Base-by-base conservation (phyloP, 2,113 vertebrate species). In the Rhinichthys klamathensis region DNA sequence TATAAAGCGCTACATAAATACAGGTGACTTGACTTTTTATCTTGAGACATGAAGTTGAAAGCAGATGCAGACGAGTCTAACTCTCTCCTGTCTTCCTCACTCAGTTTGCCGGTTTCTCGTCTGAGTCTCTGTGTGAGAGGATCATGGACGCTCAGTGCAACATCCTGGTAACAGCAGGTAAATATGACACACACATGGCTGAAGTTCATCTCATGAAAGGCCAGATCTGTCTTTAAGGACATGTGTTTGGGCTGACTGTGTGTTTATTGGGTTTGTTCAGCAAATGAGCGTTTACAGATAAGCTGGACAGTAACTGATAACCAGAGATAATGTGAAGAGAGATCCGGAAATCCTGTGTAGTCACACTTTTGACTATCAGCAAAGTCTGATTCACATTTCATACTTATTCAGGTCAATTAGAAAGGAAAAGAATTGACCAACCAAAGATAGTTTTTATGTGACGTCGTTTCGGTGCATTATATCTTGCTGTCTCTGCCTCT, bases 81-180 rank as follows among this genome's bases (percentile, higher is more conserved):
- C 10, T 15, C 44, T 15, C 41, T 75, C 6, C 25, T 13, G 46
- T 8, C 27, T 21, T n/a, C 1, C 46, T 15, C 4, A 61, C 44
- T 80, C 88, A 96, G 95, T 96, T 96, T 94, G 95, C 95, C 91
- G 95, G 95, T 18, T 96, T 96, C 87, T 96, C 95, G 75, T 92
- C 94, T 0, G 95, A 95, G 69, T 95, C 95, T 23, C 92, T 96
- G 89, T 94, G 93, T 88, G 95, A 96, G 80, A 91, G 95, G 89
- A 95, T 96, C 21, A 74, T 94, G 74, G 95, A 96, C 6, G 91
- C 95, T 63, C 93, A 95, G 86, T 93, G 95, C 88, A 88, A 85
- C 23, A 67, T 95, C 41, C 89, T 96, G 83, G 92, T 96, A 84
- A 96, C 95, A 25, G 94, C 95, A 93, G 95, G 95, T 96, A 91